Conservation (phyloP, 2,113 vertebrate genomes). For the Mustela nigripes region DNA sequence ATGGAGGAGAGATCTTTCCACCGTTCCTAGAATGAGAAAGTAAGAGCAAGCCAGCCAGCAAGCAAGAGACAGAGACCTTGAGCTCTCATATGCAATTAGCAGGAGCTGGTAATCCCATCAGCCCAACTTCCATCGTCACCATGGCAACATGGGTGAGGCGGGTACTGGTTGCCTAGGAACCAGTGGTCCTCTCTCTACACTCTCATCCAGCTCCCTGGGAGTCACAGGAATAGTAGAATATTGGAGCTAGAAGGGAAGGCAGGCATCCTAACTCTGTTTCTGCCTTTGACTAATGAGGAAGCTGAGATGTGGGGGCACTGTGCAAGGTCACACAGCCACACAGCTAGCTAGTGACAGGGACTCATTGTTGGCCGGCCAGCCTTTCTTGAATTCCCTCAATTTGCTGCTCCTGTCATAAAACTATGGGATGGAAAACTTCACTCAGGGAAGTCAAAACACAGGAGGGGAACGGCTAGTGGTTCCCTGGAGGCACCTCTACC, state of each 20-base stretch:
- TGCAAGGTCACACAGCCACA: background rate
- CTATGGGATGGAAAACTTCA: background rate
- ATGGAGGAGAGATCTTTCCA: conserved; percentile 20
- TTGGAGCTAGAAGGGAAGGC: conserved; percentile 59
- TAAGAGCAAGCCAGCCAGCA: conserved; percentile 50
- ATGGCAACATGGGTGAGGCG: conserved; percentile 83
- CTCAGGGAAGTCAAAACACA: background rate
- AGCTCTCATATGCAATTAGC: conserved; percentile 76
- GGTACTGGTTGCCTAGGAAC: conserved; percentile 82
- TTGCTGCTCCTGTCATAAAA: background rate
- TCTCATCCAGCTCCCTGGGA: conserved; percentile 70
- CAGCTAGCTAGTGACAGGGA: background rate
- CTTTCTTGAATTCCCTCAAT: background rate
- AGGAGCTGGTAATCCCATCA: conserved; percentile 82
- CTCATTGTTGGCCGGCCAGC: background rate
- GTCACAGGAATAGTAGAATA: conserved; percentile 63
- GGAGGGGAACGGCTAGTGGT: background rate
- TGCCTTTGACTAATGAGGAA: background rate
- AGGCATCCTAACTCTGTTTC: conserved; percentile 17
- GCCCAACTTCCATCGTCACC: conserved; percentile 80
- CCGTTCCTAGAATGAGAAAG: conserved; percentile 50
- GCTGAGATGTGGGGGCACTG: background rate
- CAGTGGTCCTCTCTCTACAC: conserved; percentile 75
- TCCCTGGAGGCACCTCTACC: background rate
- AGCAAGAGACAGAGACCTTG: conserved; percentile 77